A percentile compares a stretch with the other conserved stretches of the same genome.
phyloP scores from a whole-genome alignment of 2,113 vertebrate species.

The Dendrocopos noguchii region DNA sequence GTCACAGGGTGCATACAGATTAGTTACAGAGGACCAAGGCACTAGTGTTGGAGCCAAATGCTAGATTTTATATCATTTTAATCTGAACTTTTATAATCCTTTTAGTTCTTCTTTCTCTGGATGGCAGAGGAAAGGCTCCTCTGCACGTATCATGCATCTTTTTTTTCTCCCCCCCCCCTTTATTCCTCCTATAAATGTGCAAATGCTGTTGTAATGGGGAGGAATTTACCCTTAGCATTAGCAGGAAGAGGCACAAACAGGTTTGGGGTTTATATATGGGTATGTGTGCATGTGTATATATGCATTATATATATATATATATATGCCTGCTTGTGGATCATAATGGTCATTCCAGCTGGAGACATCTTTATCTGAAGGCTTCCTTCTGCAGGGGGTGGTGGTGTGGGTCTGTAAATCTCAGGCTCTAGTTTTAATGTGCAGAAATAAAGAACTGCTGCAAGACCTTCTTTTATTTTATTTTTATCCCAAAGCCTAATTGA shows the following conservation, averaged over 20 bases:
- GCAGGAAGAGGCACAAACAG: slow-evolving; percentile 54
- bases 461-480: not conserved
- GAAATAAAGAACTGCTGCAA: not conserved
- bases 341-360: slow-evolving; percentile 67
- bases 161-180: not conserved
- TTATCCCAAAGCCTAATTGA: slow-evolving; percentile 68
- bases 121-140: slow-evolving; percentile 76
- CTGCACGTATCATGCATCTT: slow-evolving; percentile 59
- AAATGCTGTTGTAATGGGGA: slow-evolving; percentile 72
- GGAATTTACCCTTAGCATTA: slow-evolving; percentile 51
- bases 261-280: slow-evolving; percentile 49
- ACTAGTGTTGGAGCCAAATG: slow-evolving; percentile 87
- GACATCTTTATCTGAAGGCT: slow-evolving; percentile 75
- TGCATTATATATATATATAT: not conserved
- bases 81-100: slow-evolving; percentile 90
- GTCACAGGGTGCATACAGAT: slow-evolving; percentile 99
- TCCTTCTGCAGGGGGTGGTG: not conserved
- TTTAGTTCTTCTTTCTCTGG: slow-evolving; percentile 84
- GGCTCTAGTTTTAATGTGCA: slow-evolving; percentile 2
- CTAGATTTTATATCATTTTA: slow-evolving; percentile 91
- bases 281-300: not conserved
- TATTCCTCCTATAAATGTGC: slow-evolving; percentile 75
- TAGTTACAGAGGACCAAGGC: slow-evolving; percentile 95
- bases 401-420: not conserved
- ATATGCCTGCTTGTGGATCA: not conserved